Percentiles rank a stretch among this genome's conserved stretches.
Conservation (phyloP, 2,113 vertebrate species). For the Felis catus region F.catus_Fca126_mat1.0 CM031429.1:53066001-53066500, state of each 20-base stretch:
- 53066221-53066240: not conserved
- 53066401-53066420: not conserved
- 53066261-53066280: not conserved
- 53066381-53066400: not conserved
- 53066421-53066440: not conserved
- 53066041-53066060: not conserved
- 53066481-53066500: not conserved
- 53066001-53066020: not conserved
- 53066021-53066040: no score
- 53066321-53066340: not conserved
- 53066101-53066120: not conserved
- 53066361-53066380: not conserved
- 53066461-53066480: not conserved
- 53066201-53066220: not conserved
- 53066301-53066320: not conserved
- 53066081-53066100: not conserved
- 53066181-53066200: not conserved
- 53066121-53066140: not conserved
- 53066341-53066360: not conserved
- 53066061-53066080: not conserved
- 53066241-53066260: not conserved
- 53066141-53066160: not conserved
- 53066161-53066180: not conserved
- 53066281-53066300: not conserved
- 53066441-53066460: not conserved